Percentiles rank a stretch among this genome's conserved stretches.
These are phyloP conservation scores for Agelas oroides DNA, from an alignment of 37 sponge, comb jelly and placozoan species.

Conservation along the genomic window DNA sequence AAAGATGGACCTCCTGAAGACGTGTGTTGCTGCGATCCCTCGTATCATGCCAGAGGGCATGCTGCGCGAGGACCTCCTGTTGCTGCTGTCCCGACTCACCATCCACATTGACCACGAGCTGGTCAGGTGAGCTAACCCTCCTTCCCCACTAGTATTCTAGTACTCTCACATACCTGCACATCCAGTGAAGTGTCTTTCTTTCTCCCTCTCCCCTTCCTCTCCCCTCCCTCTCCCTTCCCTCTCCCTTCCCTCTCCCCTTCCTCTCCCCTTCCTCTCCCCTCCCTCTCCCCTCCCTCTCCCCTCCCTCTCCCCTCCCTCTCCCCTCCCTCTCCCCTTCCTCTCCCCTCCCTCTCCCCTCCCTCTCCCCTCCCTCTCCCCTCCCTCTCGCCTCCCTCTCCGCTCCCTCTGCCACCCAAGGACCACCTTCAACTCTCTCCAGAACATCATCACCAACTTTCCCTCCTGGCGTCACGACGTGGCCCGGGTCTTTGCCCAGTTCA, in stretches of 20 bases:
- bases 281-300: too few species aligned
- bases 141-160: too few species aligned
- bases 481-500: slow-evolving; percentile 74
- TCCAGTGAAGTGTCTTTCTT: too few species aligned
- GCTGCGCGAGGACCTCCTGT: slow-evolving; percentile 76
- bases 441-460: slow-evolving; percentile 83
- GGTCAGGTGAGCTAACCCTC: slow-evolving; percentile 44
- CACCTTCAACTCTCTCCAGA: slow-evolving; percentile 76
- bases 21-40: slow-evolving; percentile 96
- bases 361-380: too few species aligned
- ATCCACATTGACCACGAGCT: slow-evolving; percentile 94
- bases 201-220: too few species aligned
- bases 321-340: too few species aligned
- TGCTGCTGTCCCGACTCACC: slow-evolving; percentile 87
- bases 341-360: too few species aligned
- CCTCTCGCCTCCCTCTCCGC: background rate
- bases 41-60: slow-evolving; percentile 80
- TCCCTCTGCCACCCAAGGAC: slow-evolving; percentile 35
- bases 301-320: too few species aligned
- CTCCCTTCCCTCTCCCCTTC: too few species aligned
- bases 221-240: too few species aligned
- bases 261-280: too few species aligned
- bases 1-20: slow-evolving; percentile 91
- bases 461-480: slow-evolving; percentile 70
- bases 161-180: background rate